These are phyloP conservation scores for Perca flavescens DNA, from an alignment of 2,113 vertebrate genomes.

Conservation along the genomic window DNA sequence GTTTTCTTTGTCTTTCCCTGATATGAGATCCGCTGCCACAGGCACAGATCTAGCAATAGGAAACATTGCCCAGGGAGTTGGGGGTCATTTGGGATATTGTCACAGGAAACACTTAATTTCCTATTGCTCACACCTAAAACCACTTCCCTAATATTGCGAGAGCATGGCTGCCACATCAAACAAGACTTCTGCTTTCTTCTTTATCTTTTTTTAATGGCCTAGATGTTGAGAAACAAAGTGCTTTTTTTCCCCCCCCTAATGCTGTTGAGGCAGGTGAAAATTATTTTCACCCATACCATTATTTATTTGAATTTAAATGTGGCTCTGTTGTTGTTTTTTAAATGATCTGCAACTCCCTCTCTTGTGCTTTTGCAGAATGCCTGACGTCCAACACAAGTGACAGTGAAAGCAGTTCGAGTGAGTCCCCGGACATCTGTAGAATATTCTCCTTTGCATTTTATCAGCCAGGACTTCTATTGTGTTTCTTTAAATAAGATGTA, in stretches of 20 bases:
- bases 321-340: not conserved
- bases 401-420: constrained; percentile 99
- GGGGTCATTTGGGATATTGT: constrained; percentile 67
- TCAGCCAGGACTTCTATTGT: not conserved
- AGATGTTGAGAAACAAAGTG: constrained; percentile 34
- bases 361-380: constrained; percentile 89
- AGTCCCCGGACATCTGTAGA: constrained; percentile 80
- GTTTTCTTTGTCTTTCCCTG: constrained; percentile 67
- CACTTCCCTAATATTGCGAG: constrained; percentile 72
- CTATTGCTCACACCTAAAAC: constrained; percentile 79
- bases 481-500: not conserved
- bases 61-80: constrained; percentile 65
- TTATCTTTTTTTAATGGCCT: constrained; percentile 11
- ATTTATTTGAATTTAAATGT: constrained; percentile 25
- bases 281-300: constrained; percentile 29
- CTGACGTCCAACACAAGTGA: constrained; percentile 99
- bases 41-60: constrained; percentile 61
- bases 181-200: constrained; percentile 71
- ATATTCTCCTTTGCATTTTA: not conserved
- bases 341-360: constrained; percentile 36
- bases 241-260: not conserved
- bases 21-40: constrained; percentile 52
- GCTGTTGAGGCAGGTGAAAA: constrained; percentile 41
- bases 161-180: constrained; percentile 56
- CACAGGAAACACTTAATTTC: constrained; percentile 83